Base-by-base conservation (phyloP, 1,140 invertebrate species). In the Leptinotarsa texana region DNA sequence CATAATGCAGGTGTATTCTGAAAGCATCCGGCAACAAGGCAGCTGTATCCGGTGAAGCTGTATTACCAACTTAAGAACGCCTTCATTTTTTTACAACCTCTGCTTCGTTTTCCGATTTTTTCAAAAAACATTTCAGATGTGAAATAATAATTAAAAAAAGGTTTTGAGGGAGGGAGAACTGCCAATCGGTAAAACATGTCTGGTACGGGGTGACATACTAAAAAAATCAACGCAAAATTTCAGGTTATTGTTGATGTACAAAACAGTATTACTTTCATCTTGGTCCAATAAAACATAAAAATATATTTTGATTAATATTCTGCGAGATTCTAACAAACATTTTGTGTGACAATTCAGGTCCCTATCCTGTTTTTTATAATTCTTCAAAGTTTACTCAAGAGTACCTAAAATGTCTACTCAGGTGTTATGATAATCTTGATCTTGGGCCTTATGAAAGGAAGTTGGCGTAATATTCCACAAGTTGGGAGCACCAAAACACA, bases 11-110 rank as follows among this genome's bases (percentile, higher is more conserved):
- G 80, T 82, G 82, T 80, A 77, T 80, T 75, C 79, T 75, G 75
- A 74, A 80, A 81, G 81, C 78, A 83, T 83, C 81, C 81, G 81
- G 82, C 78, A 81, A 75, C 77, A 76, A 74, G 73, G 80, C 83
- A 84, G 83, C 83, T 84, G 83, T 84, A 84, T 84, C 83, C 83
- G 83, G 83, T 82, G 78, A 76, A 77, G 77, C 77, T 78, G 77
- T 76, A 65, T 69, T 66, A 68, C 68, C 76, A 79, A 75, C 74
- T 73, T 76, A 70, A 82, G 80, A 82, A 82, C 82, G 82, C 81
- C 82, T 82, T 83, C 80, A 76, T 75, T 74, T 72, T 61, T 77
- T 68, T 71, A 77, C 76, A 75, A 74, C 74, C 75, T 77, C 75
- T 77, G 78, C 68, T 74, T 75, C 57, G 66, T 62, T 73, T 73